These are phyloP conservation scores for Sinodicranocentrus sp. DNA, from an alignment of 2,888 invertebrate species.

Conservation along the genomic window DNA sequence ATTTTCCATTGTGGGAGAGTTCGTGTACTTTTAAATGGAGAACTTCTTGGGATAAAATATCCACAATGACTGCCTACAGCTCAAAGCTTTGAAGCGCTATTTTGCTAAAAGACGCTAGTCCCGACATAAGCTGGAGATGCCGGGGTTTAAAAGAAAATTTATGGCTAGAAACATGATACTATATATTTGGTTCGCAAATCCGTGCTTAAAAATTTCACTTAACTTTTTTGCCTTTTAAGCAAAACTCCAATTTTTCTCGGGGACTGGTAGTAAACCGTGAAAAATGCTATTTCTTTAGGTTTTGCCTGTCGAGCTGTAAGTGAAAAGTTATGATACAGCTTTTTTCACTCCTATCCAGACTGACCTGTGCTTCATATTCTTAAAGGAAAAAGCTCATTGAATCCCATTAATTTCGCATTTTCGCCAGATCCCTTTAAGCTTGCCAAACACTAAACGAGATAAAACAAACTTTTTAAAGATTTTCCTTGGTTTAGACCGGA, in stretches of 20 bases:
- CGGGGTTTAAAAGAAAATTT: slow-evolving; percentile 15
- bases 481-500: no score
- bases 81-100: no score
- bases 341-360: background rate
- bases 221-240: slow-evolving; percentile 29
- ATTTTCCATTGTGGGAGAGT: no score
- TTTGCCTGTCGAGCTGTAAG: slow-evolving; percentile 30
- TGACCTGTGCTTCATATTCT: slow-evolving; percentile 31
- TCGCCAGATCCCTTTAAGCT: background rate
- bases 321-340: slow-evolving; percentile 44
- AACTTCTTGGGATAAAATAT: no score
- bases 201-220: slow-evolving; percentile 8
- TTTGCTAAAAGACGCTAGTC: no score
- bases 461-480: no score
- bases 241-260: background rate
- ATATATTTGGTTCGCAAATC: slow-evolving; percentile 18
- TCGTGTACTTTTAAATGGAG: no score
- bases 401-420: slow-evolving; percentile 43
- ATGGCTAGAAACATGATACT: background rate
- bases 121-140: background rate
- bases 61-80: no score
- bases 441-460: no score
- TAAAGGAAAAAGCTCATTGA: slow-evolving; percentile 18
- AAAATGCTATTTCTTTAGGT: background rate
- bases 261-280: background rate